phyloP scores from a whole-genome alignment of 2,113 vertebrate genomes.

The Ceyx melanurus region DNA sequence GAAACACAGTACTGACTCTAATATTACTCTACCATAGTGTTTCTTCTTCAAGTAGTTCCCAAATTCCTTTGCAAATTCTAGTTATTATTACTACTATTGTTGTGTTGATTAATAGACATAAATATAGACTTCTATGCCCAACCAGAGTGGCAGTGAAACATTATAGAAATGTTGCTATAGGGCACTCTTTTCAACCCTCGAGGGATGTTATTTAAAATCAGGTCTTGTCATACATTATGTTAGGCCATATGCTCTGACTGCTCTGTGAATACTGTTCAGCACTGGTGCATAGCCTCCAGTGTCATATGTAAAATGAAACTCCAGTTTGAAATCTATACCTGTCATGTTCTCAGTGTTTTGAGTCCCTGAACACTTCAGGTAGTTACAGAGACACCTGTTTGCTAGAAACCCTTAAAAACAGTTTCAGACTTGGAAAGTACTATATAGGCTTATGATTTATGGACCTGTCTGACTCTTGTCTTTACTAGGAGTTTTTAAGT shows the following conservation, averaged over 20 bases:
- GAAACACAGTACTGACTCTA: background rate
- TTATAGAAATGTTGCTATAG: background rate
- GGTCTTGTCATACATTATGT: constrained; percentile 26
- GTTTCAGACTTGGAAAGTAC: background rate
- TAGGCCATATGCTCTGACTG: constrained; percentile 37
- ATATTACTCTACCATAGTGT: background rate
- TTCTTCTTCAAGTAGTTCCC: background rate
- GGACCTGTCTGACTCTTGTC: background rate
- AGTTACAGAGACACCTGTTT: constrained; percentile 38
- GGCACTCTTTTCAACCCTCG: background rate
- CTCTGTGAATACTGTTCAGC: background rate
- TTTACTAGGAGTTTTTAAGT: background rate
- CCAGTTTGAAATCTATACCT: constrained; percentile 22
- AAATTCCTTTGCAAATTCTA: background rate
- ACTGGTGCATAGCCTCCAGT: background rate
- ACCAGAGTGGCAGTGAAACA: background rate
- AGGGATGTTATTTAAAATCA: constrained; percentile 17
- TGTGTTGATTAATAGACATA: background rate
- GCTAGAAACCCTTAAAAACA: background rate
- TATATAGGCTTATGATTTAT: background rate
- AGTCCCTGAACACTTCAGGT: constrained; percentile 28
- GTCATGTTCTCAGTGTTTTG: constrained; percentile 6
- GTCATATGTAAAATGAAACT: constrained; percentile 22
- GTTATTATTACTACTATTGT: background rate
- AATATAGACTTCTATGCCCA: background rate